Evolutionary conservation across 2,888 invertebrate species (phyloP).

Genomic region (Caenorhabditis panamensis): DNA sequence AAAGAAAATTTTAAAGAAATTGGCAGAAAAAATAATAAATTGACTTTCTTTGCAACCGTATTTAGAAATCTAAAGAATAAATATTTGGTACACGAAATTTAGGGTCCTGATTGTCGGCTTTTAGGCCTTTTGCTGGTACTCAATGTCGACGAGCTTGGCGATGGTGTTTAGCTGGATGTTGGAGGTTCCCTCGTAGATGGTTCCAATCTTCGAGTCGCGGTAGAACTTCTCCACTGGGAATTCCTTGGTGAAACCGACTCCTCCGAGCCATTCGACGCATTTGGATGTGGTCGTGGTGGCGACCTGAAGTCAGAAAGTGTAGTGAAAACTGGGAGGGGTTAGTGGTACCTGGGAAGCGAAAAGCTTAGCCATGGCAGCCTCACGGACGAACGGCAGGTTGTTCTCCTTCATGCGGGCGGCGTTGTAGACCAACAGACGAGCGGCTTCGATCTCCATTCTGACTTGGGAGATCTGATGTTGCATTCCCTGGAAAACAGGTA

Average conservation of each 20-base stretch:
- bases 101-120: neutral
- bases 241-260: constrained; percentile 95
- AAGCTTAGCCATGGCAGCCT: constrained; percentile 97
- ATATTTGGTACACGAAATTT: neutral
- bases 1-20: too few relatives aligned
- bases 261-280: constrained; percentile 98
- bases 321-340: neutral
- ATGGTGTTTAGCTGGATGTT: constrained; percentile 98
- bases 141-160: constrained; percentile 87
- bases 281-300: constrained; percentile 92
- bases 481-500: constrained; percentile 86
- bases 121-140: constrained; percentile 72
- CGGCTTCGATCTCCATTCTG: constrained; percentile 91
- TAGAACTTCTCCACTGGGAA: constrained; percentile 97
- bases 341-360: constrained; percentile 86
- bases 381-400: constrained; percentile 90
- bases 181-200: constrained; percentile 97
- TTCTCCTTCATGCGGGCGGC: constrained; percentile 93
- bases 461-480: constrained; percentile 95
- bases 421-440: constrained; percentile 93
- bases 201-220: constrained; percentile 95
- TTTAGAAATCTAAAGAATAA: neutral
- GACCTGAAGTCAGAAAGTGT: constrained; percentile 84
- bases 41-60: neutral
- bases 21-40: constrained; percentile 2